Evolutionary conservation across 2,797 vertebrate genomes (phyloP), one percentile per base, ranked within the genome.

Genomic region (Pangasius krempfi): DNA sequence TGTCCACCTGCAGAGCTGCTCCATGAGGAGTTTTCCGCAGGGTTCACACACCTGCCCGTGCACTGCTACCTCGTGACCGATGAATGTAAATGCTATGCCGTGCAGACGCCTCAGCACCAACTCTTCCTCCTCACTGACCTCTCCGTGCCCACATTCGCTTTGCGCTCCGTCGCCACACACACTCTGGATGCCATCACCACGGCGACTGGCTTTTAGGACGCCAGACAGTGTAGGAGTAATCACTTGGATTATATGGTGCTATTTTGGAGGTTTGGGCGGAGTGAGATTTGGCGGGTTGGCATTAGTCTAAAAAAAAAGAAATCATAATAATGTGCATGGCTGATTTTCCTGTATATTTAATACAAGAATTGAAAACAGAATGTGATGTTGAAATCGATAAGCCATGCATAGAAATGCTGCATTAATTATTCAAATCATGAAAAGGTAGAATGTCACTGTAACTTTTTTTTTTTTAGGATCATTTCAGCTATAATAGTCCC

Each of bases 61-160:
- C 97, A 97, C 92, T 98, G 97, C 93, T 99, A 98, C 92, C 91
- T 97, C 1, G 96, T 97, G 52, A 95, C 95, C 44, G 94, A 97
- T 7, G 91, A 97, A 81, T 95, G 95, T 85, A 93, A 98, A 93
- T 93, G 96, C 94, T 97, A 95, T 44, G 94, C 93, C 54, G 91
- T 98, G 80, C 97, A 98, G 91, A 94, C 95, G 0, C 93, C 93
- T 10, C 96, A 95, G 90, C 95, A 97, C 91, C 96, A 97, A 92
- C 95, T 98, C 40, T 97, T 97, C 90, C 89, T 98, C 85, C 93
- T 98, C 30, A 72, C 95, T 8, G 95, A 94, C 0, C 93, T 95
- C 18, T 95, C 96, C 0, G 96, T 97, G 27, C 97, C 97, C 27
- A 97, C 96, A 1, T 97, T 97, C 44, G 95, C 96, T 7, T 93